Evolutionary conservation across 1,140 invertebrate genomes (phyloP).

Genomic region (Drosophila saltans): DNA sequence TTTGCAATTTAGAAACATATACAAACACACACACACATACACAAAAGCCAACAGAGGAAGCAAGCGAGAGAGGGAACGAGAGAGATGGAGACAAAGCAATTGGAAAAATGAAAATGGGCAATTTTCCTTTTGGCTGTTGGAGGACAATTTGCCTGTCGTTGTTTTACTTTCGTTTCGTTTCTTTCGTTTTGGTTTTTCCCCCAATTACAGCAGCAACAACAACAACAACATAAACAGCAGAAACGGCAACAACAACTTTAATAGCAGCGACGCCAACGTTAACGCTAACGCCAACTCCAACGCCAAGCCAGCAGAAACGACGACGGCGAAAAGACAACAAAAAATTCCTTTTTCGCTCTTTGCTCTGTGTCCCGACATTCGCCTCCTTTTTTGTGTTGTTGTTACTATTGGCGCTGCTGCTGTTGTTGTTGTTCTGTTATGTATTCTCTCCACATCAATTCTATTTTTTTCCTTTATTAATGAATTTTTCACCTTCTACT

Average conservation of each 20-base stretch:
- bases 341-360: slow-evolving; percentile 68
- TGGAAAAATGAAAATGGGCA: slow-evolving; percentile 40
- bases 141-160: slow-evolving; percentile 30
- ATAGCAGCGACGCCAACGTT: slow-evolving; percentile 41
- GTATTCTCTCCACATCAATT: slow-evolving; percentile 46
- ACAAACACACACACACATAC: slow-evolving; percentile 35
- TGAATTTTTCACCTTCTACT: slow-evolving; percentile 67
- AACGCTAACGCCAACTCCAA: slow-evolving; percentile 32
- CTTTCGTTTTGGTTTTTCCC: slow-evolving; percentile 35
- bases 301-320: slow-evolving; percentile 26
- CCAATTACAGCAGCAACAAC: slow-evolving; percentile 23
- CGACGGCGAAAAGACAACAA: slow-evolving; percentile 61
- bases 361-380: slow-evolving; percentile 33
- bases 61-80: background rate
- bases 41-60: slow-evolving; percentile 30
- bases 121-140: slow-evolving; percentile 40
- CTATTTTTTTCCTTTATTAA: slow-evolving; percentile 63
- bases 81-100: slow-evolving; percentile 3
- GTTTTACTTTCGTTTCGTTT: slow-evolving; percentile 41
- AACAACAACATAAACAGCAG: too few species aligned
- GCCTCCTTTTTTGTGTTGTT: slow-evolving; percentile 56
- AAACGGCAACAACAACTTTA: slow-evolving; percentile 22
- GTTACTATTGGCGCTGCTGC: slow-evolving; percentile 27
- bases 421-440: slow-evolving; percentile 14
- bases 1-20: slow-evolving; percentile 57